These are phyloP conservation scores for Lates japonicus DNA, from an alignment of 2,797 vertebrate species.

Conservation along the genomic window DNA sequence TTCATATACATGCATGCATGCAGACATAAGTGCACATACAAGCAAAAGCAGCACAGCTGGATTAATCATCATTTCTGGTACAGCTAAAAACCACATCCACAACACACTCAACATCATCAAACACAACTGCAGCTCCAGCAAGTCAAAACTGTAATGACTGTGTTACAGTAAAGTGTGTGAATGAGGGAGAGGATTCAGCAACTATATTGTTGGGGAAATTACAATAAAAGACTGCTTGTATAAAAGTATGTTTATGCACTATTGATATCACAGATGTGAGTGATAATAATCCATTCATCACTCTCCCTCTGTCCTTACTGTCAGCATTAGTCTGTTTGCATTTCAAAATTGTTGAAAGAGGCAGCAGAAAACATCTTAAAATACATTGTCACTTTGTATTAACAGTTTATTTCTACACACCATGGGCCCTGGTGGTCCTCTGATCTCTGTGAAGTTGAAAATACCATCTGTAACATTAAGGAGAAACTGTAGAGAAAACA, in stretches of 20 bases:
- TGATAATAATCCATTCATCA: background rate
- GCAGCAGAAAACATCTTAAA: background rate
- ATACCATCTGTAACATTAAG: constrained; percentile 85
- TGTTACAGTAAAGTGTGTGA: background rate
- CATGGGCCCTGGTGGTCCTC: constrained; percentile 85
- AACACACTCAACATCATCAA: constrained; percentile 5
- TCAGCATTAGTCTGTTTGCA: background rate
- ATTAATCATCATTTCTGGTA: constrained; percentile 6
- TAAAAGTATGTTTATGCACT: background rate
- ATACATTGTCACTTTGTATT: background rate
- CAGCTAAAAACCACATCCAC: constrained; percentile 16
- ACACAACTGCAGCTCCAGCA: constrained; percentile 7
- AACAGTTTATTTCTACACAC: constrained; percentile 78
- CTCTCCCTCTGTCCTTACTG: background rate
- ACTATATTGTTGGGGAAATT: background rate
- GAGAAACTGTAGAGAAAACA: constrained; percentile 82
- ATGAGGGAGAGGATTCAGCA: background rate
- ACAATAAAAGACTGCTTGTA: background rate
- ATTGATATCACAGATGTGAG: background rate
- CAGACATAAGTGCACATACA: constrained; percentile 5
- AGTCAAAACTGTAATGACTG: constrained; percentile 11
- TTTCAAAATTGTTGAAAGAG: background rate
- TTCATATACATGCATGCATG: constrained; percentile 18
- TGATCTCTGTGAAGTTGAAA: constrained; percentile 87
- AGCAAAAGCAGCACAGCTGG: constrained; percentile 8